Evolutionary conservation across 2,888 invertebrate species (phyloP).

Genomic region (Polymixis flavicincta): DNA sequence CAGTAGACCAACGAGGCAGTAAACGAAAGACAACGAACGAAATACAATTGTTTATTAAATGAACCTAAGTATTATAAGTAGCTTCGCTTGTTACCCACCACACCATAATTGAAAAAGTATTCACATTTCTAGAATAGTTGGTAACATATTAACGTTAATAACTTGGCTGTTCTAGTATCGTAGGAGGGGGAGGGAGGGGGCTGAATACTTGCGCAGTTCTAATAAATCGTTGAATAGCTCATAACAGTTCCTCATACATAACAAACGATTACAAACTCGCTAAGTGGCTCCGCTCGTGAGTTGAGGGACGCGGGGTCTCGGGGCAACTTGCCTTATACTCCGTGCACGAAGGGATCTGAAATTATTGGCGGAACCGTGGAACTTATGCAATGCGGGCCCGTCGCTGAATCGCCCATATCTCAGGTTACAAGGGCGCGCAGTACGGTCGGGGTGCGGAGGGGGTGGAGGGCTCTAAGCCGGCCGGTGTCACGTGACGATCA

Average conservation of each 20-base stretch:
- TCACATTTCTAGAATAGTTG: slow-evolving; percentile 18
- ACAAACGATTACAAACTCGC: slow-evolving; percentile 40
- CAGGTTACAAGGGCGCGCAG: slow-evolving; percentile 66
- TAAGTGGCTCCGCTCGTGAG: slow-evolving; percentile 15
- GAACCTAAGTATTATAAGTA: no score
- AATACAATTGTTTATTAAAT: no score
- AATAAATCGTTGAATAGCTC: slow-evolving; percentile 16
- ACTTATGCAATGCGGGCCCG: slow-evolving; percentile 76
- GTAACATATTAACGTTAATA: slow-evolving; percentile 3
- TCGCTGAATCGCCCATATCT: slow-evolving; percentile 70
- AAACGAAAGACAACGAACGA: no score
- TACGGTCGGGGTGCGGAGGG: slow-evolving; percentile 27
- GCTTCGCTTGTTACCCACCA: background rate
- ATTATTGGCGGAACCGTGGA: slow-evolving; percentile 73
- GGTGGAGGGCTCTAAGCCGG: slow-evolving; percentile 66
- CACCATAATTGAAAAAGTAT: background rate
- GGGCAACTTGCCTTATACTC: slow-evolving; percentile 42
- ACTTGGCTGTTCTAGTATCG: background rate
- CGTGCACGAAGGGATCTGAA: slow-evolving; percentile 71
- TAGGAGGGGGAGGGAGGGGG: background rate
- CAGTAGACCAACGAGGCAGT: no score
- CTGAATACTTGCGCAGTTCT: background rate
- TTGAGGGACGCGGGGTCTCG: background rate
- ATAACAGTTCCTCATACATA: slow-evolving; percentile 25
- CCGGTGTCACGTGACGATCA: slow-evolving; percentile 78